These are phyloP conservation scores for Pomacea maculata DNA, from an alignment of 1,140 invertebrate genomes.

Conservation along the genomic window DNA sequence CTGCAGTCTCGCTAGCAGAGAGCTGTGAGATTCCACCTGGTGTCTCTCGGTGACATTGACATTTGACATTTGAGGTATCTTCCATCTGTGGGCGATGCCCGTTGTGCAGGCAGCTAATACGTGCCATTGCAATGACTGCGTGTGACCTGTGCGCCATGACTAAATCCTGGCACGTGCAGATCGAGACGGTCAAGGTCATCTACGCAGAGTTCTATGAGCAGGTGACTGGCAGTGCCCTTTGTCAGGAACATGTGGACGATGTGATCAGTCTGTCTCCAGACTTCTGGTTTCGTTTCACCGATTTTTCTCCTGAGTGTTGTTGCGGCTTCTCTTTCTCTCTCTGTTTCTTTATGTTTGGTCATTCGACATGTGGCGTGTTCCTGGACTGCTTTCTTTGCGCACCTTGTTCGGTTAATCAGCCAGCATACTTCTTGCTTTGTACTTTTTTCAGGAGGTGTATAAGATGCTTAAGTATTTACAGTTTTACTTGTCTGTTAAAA, in stretches of 20 bases:
- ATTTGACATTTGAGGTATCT: no score
- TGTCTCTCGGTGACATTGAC: no score
- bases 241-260: background rate
- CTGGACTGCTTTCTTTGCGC: background rate
- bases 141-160: constrained; percentile 84
- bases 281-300: background rate
- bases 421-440: no score
- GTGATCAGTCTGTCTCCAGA: background rate
- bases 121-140: constrained; percentile 83
- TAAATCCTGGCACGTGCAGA: constrained; percentile 86
- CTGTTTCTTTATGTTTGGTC: background rate
- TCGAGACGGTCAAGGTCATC: constrained; percentile 81
- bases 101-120: constrained; percentile 58
- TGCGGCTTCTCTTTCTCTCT: background rate
- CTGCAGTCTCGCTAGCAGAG: no score
- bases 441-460: no score
- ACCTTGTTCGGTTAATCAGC: no score
- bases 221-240: constrained; percentile 59
- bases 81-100: no score
- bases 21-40: no score
- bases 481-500: no score
- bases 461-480: no score
- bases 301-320: constrained; percentile 10
- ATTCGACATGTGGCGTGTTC: background rate
- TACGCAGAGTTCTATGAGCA: constrained; percentile 89